These are phyloP conservation scores for Tricholaema leucomelas DNA, from an alignment of 2,113 vertebrate genomes.

Conservation along the genomic window DNA sequence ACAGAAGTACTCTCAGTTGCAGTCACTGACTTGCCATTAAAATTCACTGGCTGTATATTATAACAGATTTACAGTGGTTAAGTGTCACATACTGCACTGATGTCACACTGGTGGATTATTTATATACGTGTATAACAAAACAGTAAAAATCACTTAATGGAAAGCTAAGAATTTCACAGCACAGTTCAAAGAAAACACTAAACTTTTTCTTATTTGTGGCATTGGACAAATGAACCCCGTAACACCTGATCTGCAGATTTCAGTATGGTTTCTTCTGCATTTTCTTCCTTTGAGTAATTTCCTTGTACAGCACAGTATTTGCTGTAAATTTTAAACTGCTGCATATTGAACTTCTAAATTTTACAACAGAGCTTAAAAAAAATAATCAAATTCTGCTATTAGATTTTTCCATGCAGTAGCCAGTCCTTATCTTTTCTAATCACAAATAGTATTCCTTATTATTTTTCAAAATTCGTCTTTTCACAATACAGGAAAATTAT, in stretches of 20 bases:
- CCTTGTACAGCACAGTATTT: neutral
- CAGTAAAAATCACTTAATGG: neutral
- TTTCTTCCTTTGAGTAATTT: neutral
- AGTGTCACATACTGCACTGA: neutral
- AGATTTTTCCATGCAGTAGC: neutral
- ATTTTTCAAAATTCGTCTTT: neutral
- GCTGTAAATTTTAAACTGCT: neutral
- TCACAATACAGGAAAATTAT: neutral
- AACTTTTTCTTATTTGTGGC: neutral
- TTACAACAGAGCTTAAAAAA: neutral
- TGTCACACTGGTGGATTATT: neutral
- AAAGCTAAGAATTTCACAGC: neutral
- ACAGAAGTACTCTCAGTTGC: neutral
- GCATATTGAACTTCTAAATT: neutral
- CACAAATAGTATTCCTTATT: neutral
- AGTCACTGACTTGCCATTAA: neutral
- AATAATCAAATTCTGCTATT: neutral
- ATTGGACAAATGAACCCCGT: neutral
- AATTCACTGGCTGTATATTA: neutral
- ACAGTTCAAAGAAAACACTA: neutral
- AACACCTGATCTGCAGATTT: neutral
- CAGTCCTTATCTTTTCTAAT: neutral
- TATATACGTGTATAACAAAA: neutral
- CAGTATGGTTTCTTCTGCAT: neutral
- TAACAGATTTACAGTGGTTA: fast-evolving